Conservation (phyloP, 2,888 invertebrate genomes). For the Idaea aversata region DNA sequence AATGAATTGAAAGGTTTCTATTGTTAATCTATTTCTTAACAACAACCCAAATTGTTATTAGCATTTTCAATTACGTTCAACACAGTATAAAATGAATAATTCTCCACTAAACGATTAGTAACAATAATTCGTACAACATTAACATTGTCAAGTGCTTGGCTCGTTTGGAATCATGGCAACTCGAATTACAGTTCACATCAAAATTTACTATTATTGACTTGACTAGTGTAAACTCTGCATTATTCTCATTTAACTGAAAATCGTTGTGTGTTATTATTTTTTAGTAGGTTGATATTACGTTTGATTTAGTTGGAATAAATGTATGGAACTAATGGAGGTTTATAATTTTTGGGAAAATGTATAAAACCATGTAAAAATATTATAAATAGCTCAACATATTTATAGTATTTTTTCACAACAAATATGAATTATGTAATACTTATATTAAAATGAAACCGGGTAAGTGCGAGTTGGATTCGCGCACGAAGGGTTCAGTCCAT, state of each 20-base stretch:
- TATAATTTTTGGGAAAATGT: too few species aligned
- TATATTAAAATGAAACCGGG: too few species aligned
- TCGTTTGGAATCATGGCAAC: not conserved
- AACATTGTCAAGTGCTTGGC: not conserved
- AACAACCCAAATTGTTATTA: not conserved
- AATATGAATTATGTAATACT: too few species aligned
- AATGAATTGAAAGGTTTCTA: not conserved
- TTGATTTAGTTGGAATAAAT: not conserved
- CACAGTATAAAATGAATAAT: not conserved
- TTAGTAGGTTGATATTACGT: not conserved
- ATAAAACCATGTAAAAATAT: too few species aligned
- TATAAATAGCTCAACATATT: too few species aligned
- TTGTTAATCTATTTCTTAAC: not conserved
- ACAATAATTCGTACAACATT: not conserved
- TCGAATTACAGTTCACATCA: not conserved
- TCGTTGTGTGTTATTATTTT: not conserved
- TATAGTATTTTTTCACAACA: too few species aligned
- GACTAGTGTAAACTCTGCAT: not conserved
- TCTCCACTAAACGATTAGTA: not conserved
- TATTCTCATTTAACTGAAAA: not conserved
- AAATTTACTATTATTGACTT: not conserved
- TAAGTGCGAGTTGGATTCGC: too few species aligned
- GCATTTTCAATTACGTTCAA: not conserved
- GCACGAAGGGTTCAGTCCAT: too few species aligned
- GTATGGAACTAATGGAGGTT: not conserved